Base-by-base conservation (phyloP, 1,140 invertebrate genomes). In the Nomia melanderi region DNA sequence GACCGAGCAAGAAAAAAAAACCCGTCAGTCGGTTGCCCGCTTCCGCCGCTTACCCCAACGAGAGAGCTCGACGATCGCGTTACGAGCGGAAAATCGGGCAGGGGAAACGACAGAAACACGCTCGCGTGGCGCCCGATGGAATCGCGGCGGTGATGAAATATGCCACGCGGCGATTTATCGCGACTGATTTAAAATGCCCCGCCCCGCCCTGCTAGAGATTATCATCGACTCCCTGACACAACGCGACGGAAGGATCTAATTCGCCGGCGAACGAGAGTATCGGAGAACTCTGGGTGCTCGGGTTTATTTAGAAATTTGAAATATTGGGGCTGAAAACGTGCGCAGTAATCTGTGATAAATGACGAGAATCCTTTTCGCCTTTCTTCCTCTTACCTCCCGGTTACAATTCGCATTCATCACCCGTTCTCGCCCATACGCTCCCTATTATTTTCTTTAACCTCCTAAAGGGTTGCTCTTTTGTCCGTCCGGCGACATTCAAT, bases 111-210 rank as follows among this genome's bases (percentile, higher is more conserved):
- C 41, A 14, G 14, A 4, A 44, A 44, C 41, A 17, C 12, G 14
- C 20, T 50, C 47, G 47, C n/a, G 47, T n/a, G 47, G 6, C 20
- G 17, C 20, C 44, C 73, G 64, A 76, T 69, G 6, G 64, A n/a
- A 75, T 75, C 78, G 33, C 41, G 4, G 53, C 47, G 14, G 27
- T 57, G 63, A 78, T 70, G 79, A 82, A 56, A 44, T 77, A 76
- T 77, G 39, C 36, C 17, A 8, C 9, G n/a, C n/a, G 39, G 17
- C 73, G 53, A 76, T 76, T 76, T 76, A 76, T 75, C 72, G 72
- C 63, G 54, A 12, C 64, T 76, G 64, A 76, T 69, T 76, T 59
- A 59, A 69, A 69, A 59, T 50, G 36, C n/a, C 20, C n/a, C 14
- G n/a, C 47, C 33, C n/a, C 6, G 25, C n/a, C 14, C 20, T 0